Conservation (phyloP, 1,140 invertebrate species). For the Pantala flavescens region DNA sequence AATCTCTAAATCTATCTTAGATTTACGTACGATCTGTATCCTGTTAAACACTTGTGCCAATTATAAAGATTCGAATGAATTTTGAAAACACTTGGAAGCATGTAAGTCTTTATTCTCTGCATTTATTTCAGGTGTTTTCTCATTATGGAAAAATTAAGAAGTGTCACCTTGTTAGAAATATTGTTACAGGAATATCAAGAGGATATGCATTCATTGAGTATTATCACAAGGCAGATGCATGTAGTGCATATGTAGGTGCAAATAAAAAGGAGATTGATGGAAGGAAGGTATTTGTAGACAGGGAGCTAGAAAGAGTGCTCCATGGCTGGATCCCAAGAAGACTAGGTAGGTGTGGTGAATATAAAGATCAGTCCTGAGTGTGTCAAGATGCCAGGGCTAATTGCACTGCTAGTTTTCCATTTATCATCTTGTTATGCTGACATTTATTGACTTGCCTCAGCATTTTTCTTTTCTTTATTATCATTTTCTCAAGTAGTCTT, state of each 20-base stretch:
- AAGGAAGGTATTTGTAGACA: conserved; percentile 42
- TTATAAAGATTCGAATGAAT: no score
- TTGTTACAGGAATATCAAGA: conserved; percentile 71
- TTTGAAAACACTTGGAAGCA: no score
- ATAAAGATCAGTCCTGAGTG: no score
- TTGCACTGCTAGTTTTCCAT: no score
- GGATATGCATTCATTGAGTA: conserved; percentile 82
- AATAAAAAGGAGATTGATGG: conserved; percentile 59
- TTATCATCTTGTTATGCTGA: no score
- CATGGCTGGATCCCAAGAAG: conserved; percentile 74
- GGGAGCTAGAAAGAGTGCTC: conserved; percentile 43
- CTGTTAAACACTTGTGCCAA: no score
- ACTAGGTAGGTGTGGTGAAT: conserved; percentile 40
- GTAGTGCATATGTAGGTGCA: conserved; percentile 46
- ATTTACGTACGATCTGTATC: conserved; percentile 15
- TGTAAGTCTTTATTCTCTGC: neutral
- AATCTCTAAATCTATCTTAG: neutral
- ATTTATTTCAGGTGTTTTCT: conserved; percentile 49
- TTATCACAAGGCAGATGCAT: conserved; percentile 46
- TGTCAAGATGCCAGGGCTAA: no score
- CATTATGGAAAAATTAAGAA: conserved; percentile 54
- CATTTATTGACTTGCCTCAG: conserved; percentile 15
- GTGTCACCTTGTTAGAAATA: conserved; percentile 60
- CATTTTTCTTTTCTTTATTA: no score
- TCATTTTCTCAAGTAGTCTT: no score